phyloP scores from a whole-genome alignment of 2,888 invertebrate genomes.

The Scaptomyza caliginosa region DNA sequence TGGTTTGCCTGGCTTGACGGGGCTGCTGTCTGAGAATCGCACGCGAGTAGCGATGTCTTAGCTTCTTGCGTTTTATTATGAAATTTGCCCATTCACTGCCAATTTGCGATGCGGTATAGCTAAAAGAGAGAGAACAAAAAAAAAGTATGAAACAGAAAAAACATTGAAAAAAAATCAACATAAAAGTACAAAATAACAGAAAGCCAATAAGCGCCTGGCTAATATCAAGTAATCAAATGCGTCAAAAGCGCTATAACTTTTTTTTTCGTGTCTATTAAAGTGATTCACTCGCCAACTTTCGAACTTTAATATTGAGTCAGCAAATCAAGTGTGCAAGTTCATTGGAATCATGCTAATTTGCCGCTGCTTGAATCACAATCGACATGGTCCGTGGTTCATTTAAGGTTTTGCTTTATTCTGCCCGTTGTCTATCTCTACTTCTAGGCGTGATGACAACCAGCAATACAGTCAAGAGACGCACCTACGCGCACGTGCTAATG shows the following conservation, averaged over 20 bases:
- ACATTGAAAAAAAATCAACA: slow-evolving; percentile 11
- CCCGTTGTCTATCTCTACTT: neutral
- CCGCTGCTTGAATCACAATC: slow-evolving; percentile 35
- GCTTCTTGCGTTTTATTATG: slow-evolving; percentile 67
- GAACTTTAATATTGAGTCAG: slow-evolving; percentile 60
- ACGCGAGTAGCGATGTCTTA: slow-evolving; percentile 36
- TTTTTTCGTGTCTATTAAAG: slow-evolving; percentile 31
- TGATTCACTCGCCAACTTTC: slow-evolving; percentile 55
- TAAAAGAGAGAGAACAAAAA: slow-evolving; percentile 27
- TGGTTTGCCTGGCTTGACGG: slow-evolving; percentile 46
- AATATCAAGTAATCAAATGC: slow-evolving; percentile 59
- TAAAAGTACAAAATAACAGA: slow-evolving; percentile 30
- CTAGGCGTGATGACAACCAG: slow-evolving; percentile 13
- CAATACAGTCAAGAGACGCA: slow-evolving; percentile 9
- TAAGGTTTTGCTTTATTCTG: neutral
- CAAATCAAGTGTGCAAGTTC: slow-evolving; percentile 48
- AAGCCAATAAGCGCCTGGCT: slow-evolving; percentile 39
- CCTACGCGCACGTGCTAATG: slow-evolving; percentile 53
- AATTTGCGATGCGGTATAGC: slow-evolving; percentile 58
- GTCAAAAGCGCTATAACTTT: slow-evolving; percentile 30
- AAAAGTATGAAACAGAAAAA: slow-evolving; percentile 6
- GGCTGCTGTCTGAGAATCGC: slow-evolving; percentile 35
- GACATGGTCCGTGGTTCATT: neutral
- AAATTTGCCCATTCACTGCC: slow-evolving; percentile 72
- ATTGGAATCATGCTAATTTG: slow-evolving; percentile 66